Base-by-base conservation (phyloP, 37 sponge, comb jelly and placozoan species). In the Hormiphora californensis region DNA sequence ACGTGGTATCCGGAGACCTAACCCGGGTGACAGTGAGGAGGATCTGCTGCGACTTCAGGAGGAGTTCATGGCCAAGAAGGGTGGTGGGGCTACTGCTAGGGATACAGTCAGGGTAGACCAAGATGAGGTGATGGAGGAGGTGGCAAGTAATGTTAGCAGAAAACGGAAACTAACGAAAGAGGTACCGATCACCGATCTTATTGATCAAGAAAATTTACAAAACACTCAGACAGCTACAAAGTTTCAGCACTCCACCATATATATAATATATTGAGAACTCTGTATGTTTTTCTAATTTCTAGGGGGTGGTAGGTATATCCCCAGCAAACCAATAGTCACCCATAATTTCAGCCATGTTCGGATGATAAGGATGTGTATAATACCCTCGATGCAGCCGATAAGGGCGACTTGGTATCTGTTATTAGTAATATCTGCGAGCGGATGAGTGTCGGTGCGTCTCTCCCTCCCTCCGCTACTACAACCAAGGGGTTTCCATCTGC, bases 341-440 rank as follows among this genome's bases (percentile, higher is more conserved):
- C 8, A 46, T 17, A 46, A 21, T 25, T 65, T 15, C 25, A 73
- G 81, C 81, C 81, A 7, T 73, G 44, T 40, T 39, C 81, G 2
- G 81, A 73, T 41, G 81, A 73, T 19, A 8, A 28, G 1, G 81
- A 73, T 40, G 81, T 73, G 25, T 73, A 73, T 33, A 27, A 73
- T 23, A 73, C 46, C 3, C n/a, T 73, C 21, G 81, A 73, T 41
- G 81, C 40, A 5, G 17, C 19, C 25, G 81, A 73, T 40, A 57
- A 57, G 25, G 21, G 46, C 21, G 81, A 73, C 44, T 40, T 73
- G 46, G 81, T 22, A 15, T 32, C 81, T 9, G 38, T 73, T n/a
- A 43, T 73, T 4, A 40, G 46, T 41, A 73, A 73, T 33, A 73
- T 73, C 27, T 73, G 81, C 43, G 81, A 73, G 27, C 81, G 39